Percentiles rank a stretch among this genome's conserved stretches.
Conservation (phyloP, 2,888 invertebrate species). For the Epiblema foenella region DNA sequence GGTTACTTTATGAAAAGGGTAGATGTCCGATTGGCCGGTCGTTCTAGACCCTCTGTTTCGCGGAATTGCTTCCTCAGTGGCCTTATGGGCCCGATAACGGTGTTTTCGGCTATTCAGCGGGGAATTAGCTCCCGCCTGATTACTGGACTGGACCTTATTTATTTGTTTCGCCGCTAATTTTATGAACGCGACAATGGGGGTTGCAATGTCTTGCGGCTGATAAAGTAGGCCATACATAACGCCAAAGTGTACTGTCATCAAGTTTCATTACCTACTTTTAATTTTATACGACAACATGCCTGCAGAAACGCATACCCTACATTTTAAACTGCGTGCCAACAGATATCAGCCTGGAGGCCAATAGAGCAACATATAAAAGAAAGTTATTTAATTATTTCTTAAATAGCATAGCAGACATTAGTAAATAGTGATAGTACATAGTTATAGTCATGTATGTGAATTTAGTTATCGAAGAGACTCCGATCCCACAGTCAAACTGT, state of each 20-base stretch:
- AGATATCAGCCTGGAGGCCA: no score
- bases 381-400: no score
- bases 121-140: slow-evolving; percentile 68
- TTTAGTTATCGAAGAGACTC: no score
- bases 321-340: no score
- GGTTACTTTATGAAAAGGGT: slow-evolving; percentile 42
- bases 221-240: not conserved
- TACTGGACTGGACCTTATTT: slow-evolving; percentile 49
- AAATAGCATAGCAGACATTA: no score
- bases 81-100: slow-evolving; percentile 75
- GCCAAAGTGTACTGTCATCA: not conserved
- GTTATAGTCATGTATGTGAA: no score
- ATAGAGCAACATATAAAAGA: no score
- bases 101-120: slow-evolving; percentile 58
- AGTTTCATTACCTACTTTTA: not conserved
- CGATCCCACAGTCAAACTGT: no score
- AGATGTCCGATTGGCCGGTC: slow-evolving; percentile 54
- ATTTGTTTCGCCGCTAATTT: slow-evolving; percentile 39
- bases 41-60: slow-evolving; percentile 66
- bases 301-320: no score
- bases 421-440: no score
- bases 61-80: slow-evolving; percentile 73
- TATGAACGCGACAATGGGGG: slow-evolving; percentile 38
- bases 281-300: not conserved
- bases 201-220: slow-evolving; percentile 16